Evolutionary conservation across 2,797 vertebrate genomes (phyloP), one percentile per base, ranked within the genome.

Genomic region (Danionella dracula): DNA sequence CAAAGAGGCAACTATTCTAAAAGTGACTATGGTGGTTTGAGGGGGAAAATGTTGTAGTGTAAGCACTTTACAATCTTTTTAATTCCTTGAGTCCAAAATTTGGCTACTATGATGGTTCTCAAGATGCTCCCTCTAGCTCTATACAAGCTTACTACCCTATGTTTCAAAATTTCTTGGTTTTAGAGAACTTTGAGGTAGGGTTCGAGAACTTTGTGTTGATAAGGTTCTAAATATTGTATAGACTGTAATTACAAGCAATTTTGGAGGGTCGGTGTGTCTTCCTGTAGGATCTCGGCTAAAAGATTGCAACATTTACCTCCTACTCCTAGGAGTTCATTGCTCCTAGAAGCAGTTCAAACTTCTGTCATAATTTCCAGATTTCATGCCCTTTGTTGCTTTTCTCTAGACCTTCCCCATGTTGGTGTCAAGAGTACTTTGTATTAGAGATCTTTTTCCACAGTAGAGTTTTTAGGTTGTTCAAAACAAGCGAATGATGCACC

Each of bases 391-490:
- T 1, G 0, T 45, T 2, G 20, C 4, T 37, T 20, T 13, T 13
- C 29, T 44, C 9, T 42, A 13, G 11, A 19, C 41, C 15, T 5
- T 21, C 37, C 4, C 8, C 29, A 41, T 37, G 9, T 11, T 16
- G 32, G 10, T 27, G 70, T 91, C 88, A 99, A 20, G 95, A 94
- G 75, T 97, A 96, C 86, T 94, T 92, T 54, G 94, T 96, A 83
- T 96, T 90, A 0, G 96, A 99, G 73, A 99, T 97, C 84, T 93
- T 87, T 83, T 93, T 96, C 96, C 97, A 99, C 41, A 99, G 85
- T 65, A 99, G 82, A 0, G 93, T 93, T 85, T 97, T 98, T 59
- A 99, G 93, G 81, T 97, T 97, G 88, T 94, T 97, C 4, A 99
- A 91, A 69, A 99, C 92, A 1, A 98, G 87, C 0, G 97, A 94